Conservation (phyloP, 2,888 invertebrate genomes). For the Erebia palarica region DNA sequence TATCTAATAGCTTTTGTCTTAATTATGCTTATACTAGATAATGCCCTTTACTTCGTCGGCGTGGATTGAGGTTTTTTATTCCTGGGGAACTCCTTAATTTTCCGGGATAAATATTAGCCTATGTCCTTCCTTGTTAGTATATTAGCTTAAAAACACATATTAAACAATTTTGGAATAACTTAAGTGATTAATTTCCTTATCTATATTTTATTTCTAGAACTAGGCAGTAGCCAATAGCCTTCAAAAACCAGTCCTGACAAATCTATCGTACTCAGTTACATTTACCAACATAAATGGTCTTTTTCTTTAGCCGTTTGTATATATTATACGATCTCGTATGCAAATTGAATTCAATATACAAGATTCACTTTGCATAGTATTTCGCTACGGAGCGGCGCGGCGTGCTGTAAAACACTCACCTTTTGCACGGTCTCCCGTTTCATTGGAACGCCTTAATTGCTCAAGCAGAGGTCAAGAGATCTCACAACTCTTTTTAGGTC, state of each 20-base stretch:
- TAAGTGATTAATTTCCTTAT: background rate
- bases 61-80: no score
- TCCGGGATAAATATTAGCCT: no score
- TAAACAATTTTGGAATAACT: background rate
- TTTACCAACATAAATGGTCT: background rate
- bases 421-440: slow-evolving; percentile 29
- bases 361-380: slow-evolving; percentile 22
- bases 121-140: no score
- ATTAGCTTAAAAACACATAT: no score
- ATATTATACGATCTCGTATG: slow-evolving; percentile 13
- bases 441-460: slow-evolving; percentile 39
- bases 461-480: slow-evolving; percentile 40
- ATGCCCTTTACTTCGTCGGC: no score
- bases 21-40: no score
- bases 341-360: slow-evolving; percentile 18
- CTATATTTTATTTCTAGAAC: background rate
- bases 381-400: background rate
- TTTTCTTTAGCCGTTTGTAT: background rate
- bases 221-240: background rate
- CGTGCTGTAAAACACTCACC: slow-evolving; percentile 21
- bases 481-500: slow-evolving; percentile 39
- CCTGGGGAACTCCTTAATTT: no score
- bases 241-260: background rate
- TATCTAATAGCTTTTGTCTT: no score
- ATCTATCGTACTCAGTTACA: background rate